These are phyloP conservation scores for Sula dactylatra DNA, from an alignment of 2,113 vertebrate genomes.

Conservation along the genomic window DNA sequence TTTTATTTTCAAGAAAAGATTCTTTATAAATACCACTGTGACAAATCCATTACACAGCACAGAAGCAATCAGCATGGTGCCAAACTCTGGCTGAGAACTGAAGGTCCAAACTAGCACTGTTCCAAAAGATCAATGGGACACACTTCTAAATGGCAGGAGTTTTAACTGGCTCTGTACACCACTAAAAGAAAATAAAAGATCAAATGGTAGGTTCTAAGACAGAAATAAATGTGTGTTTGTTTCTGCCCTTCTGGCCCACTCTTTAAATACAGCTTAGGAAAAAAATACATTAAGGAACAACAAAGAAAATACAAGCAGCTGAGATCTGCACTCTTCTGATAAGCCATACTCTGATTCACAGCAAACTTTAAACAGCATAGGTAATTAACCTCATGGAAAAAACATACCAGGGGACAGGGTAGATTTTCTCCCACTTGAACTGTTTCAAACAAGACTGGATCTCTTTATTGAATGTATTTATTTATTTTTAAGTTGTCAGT, in stretches of 20 bases:
- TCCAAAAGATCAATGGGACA: conserved; percentile 55
- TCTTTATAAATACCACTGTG: conserved; percentile 51
- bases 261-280: conserved; percentile 1
- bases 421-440: not conserved
- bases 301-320: not conserved
- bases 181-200: conserved; percentile 54
- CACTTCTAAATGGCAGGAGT: conserved; percentile 15
- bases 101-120: conserved; percentile 34
- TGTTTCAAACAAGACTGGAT: not conserved
- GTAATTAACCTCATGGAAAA: conserved; percentile 18
- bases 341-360: not conserved
- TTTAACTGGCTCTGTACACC: conserved; percentile 6
- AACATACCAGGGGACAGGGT: not conserved
- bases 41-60: conserved; percentile 64
- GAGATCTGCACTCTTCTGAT: conserved; percentile 45
- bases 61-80: conserved; percentile 48
- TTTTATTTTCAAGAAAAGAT: conserved; percentile 52
- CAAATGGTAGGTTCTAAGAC: conserved; percentile 17
- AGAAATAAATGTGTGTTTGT: conserved; percentile 41
- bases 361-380: not conserved
- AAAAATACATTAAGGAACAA: not conserved
- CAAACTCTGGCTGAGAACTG: conserved; percentile 59
- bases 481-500: not conserved
- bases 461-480: not conserved
- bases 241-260: conserved; percentile 19